These are phyloP conservation scores for Holacanthus passer DNA, from an alignment of 2,113 vertebrate genomes.

Conservation along the genomic window DNA sequence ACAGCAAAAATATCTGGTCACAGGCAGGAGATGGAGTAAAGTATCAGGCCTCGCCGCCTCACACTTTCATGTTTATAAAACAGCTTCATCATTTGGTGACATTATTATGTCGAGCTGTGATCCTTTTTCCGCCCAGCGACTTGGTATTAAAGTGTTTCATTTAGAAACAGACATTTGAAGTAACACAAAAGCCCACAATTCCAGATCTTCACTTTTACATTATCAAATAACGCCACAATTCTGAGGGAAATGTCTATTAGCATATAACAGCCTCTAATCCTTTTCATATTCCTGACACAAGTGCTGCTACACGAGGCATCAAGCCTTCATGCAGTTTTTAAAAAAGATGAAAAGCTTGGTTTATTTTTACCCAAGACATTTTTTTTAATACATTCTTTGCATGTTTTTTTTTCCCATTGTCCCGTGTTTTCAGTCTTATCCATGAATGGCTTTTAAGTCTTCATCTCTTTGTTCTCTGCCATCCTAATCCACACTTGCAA, in stretches of 20 bases:
- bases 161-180: constrained; percentile 37
- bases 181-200: constrained; percentile 41
- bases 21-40: constrained; percentile 39
- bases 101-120: constrained; percentile 47
- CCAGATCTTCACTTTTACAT: constrained; percentile 23
- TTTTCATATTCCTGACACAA: constrained; percentile 43
- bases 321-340: background rate
- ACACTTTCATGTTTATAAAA: constrained; percentile 72
- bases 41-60: constrained; percentile 7
- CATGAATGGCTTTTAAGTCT: constrained; percentile 46
- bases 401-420: background rate
- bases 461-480: constrained; percentile 48
- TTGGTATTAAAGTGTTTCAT: constrained; percentile 51
- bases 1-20: constrained; percentile 43
- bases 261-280: constrained; percentile 31
- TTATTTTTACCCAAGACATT: constrained; percentile 33
- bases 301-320: constrained; percentile 17
- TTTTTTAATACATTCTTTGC: background rate
- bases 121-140: constrained; percentile 2
- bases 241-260: constrained; percentile 30
- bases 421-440: constrained; percentile 29
- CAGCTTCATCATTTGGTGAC: constrained; percentile 57
- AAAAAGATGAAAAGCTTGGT: constrained; percentile 35
- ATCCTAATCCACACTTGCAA: constrained; percentile 47
- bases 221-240: constrained; percentile 39